phyloP scores from a whole-genome alignment of 2,113 vertebrate genomes.

The Pavo muticus region DNA sequence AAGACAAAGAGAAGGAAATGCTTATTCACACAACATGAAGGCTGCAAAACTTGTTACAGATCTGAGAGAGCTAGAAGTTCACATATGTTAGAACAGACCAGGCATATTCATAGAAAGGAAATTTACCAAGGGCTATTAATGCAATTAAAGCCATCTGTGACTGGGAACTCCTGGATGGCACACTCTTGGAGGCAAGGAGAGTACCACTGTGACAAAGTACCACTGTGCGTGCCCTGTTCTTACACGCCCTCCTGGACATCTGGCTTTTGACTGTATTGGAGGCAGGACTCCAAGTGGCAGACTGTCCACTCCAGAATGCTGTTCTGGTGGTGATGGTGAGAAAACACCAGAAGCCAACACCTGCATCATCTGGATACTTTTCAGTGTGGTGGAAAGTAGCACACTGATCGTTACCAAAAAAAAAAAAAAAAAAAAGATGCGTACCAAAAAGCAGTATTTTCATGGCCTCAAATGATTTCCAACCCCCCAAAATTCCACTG shows the following conservation, averaged over 20 bases:
- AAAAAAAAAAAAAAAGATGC: background rate
- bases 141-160: conserved; percentile 43
- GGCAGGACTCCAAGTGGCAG: fast-evolving
- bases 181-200: no score
- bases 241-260: background rate
- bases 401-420: background rate
- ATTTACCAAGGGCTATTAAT: conserved; percentile 8
- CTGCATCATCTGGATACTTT: background rate
- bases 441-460: background rate
- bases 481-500: background rate
- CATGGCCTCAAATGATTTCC: background rate
- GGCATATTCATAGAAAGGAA: background rate
- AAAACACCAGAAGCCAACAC: background rate
- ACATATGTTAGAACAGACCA: background rate
- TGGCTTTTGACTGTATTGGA: background rate
- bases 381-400: fast-evolving
- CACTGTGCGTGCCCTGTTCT: background rate
- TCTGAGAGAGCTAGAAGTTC: background rate
- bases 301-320: background rate
- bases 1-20: background rate
- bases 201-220: background rate
- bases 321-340: background rate
- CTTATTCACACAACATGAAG: background rate
- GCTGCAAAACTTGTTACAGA: background rate
- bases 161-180: background rate